phyloP scores from a whole-genome alignment of 2,113 vertebrate genomes.

The Serinus canaria region DNA sequence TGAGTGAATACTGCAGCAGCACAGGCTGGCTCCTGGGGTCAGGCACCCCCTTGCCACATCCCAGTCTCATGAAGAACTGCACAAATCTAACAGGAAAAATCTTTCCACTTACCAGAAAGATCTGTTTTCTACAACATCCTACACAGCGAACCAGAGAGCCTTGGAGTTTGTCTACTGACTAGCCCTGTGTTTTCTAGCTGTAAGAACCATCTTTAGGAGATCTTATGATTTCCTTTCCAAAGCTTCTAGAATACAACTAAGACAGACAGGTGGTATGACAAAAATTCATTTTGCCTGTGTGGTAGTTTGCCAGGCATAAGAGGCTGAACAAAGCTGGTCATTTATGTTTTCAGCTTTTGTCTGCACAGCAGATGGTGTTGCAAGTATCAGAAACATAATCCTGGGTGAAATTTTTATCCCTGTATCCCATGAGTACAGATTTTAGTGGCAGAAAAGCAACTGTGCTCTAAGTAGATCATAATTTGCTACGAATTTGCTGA shows the following conservation, averaged over 20 bases:
- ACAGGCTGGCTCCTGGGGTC: slow-evolving; percentile 95
- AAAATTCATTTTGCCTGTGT: background rate
- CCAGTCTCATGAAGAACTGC: slow-evolving; percentile 96
- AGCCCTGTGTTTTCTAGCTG: background rate
- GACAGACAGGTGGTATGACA: background rate
- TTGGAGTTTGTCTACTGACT: background rate
- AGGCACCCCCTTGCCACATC: slow-evolving; percentile 92
- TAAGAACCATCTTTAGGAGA: background rate
- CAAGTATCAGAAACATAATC: slow-evolving; percentile 18
- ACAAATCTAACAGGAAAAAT: slow-evolving; percentile 81
- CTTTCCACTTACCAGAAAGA: background rate
- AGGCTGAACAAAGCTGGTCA: background rate
- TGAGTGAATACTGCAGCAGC: slow-evolving; percentile 91
- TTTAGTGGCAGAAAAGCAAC: slow-evolving; percentile 14
- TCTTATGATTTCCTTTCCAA: background rate
- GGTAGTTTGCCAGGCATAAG: background rate
- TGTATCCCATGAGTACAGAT: background rate
- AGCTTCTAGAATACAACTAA: background rate
- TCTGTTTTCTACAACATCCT: background rate
- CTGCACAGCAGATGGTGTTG: slow-evolving; percentile 19
- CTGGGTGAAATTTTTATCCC: slow-evolving; percentile 33
- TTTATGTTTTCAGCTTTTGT: slow-evolving; percentile 28
- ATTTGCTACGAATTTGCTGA: slow-evolving; percentile 23
- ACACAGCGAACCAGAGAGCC: background rate
- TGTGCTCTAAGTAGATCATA: background rate